A percentile compares a stretch with the other conserved stretches of the same genome.
Evolutionary conservation across 2,888 invertebrate genomes (phyloP).

Genomic region (Linnaemya tessellans): DNA sequence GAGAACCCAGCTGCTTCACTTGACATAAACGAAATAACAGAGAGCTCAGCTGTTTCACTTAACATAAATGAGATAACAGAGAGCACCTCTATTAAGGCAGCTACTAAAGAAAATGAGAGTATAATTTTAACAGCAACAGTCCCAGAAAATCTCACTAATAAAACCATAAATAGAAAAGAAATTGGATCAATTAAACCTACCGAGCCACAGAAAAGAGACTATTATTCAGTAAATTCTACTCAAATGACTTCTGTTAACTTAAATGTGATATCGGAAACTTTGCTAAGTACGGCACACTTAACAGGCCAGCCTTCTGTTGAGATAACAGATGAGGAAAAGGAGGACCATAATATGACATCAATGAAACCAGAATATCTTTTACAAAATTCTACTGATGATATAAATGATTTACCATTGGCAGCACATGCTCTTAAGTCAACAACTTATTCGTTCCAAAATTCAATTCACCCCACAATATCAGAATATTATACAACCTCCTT

Average conservation of each 20-base stretch:
- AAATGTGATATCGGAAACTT: background rate
- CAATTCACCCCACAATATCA: background rate
- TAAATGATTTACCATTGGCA: too few relatives aligned
- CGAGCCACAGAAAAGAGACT: too few relatives aligned
- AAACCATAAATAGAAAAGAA: too few relatives aligned
- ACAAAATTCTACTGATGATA: background rate
- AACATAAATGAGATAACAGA: background rate
- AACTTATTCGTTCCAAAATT: background rate
- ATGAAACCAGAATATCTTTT: background rate
- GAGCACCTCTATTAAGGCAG: background rate
- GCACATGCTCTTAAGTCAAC: background rate
- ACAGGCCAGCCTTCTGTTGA: background rate
- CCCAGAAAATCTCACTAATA: too few relatives aligned
- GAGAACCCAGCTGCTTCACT: too few relatives aligned
- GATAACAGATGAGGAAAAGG: background rate
- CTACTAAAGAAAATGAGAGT: too few relatives aligned
- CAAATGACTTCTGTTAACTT: background rate
- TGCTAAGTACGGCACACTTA: background rate
- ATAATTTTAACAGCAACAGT: too few relatives aligned
- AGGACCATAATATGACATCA: background rate
- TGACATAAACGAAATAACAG: background rate
- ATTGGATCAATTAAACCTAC: too few relatives aligned
- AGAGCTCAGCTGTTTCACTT: too few relatives aligned
- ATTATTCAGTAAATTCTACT: too few relatives aligned
- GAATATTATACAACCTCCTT: background rate